phyloP scores from a whole-genome alignment of 2,797 vertebrate species.

The Typhlichthys subterraneus region DNA sequence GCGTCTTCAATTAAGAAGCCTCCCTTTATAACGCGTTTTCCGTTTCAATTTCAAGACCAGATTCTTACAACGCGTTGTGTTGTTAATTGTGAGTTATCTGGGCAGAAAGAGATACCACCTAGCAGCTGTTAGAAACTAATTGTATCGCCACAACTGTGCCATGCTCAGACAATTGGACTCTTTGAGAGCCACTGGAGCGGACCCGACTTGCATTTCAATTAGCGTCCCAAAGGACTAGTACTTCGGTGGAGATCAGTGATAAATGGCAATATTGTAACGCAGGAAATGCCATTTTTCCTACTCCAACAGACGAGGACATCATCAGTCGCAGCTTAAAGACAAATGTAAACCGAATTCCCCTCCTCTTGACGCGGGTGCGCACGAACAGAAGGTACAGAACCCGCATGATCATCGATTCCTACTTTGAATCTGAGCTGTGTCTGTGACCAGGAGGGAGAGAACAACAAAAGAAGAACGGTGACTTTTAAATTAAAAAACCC shows the following conservation, averaged over 20 bases:
- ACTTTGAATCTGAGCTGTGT: constrained; percentile 56
- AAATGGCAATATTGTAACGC: constrained; percentile 39
- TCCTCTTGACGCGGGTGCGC: constrained; percentile 61
- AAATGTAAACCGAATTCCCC: constrained; percentile 55
- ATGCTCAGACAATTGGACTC: constrained; percentile 73
- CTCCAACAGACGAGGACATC: constrained; percentile 34
- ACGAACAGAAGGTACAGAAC: constrained; percentile 61
- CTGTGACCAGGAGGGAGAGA: constrained; percentile 38
- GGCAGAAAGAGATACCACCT: too few species aligned
- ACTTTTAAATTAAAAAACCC: constrained; percentile 7
- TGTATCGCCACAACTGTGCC: constrained; percentile 70
- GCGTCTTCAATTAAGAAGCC: constrained; percentile 8
- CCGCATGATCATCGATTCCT: constrained; percentile 74
- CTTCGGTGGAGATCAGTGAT: constrained; percentile 31
- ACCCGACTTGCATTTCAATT: constrained; percentile 81
- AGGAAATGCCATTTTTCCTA: constrained; percentile 55
- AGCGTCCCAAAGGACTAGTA: constrained; percentile 59
- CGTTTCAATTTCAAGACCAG: constrained; percentile 49
- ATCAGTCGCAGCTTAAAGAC: constrained; percentile 48
- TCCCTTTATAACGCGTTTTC: not conserved
- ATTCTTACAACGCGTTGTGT: not conserved
- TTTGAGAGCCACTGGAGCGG: constrained; percentile 76
- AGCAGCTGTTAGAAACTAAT: too few species aligned
- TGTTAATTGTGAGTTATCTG: too few species aligned
- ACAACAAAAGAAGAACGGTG: constrained; percentile 29